phyloP scores from a whole-genome alignment of 1,140 invertebrate species.

The Drepana arcuata region DNA sequence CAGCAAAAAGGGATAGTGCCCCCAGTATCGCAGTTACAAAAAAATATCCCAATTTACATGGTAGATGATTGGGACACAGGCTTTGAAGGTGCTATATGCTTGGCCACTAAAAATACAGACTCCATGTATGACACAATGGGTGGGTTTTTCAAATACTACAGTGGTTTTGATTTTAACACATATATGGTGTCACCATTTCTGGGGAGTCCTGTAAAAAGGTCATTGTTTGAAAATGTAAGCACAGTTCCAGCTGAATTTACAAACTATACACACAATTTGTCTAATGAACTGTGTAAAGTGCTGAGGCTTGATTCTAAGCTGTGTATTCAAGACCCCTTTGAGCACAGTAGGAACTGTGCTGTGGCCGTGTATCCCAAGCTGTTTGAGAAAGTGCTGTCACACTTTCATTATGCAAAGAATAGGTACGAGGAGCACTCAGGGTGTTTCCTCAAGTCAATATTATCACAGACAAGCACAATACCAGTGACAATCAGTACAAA shows the following conservation, averaged over 20 bases:
- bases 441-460: too few species aligned
- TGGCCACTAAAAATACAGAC: slow-evolving; percentile 11
- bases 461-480: too few species aligned
- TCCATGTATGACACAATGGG: slow-evolving; percentile 62
- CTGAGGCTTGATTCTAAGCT: slow-evolving; percentile 51
- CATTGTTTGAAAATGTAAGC: slow-evolving; percentile 47
- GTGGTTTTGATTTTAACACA: slow-evolving; percentile 64
- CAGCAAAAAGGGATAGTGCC: slow-evolving; percentile 65
- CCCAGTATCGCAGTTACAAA: slow-evolving; percentile 26
- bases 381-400: slow-evolving; percentile 19
- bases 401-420: too few species aligned
- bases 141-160: slow-evolving; percentile 76
- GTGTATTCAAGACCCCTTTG: slow-evolving; percentile 77
- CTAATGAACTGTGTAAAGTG: slow-evolving; percentile 24
- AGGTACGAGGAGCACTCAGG: too few species aligned
- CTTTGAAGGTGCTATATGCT: slow-evolving; percentile 9
- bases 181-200: slow-evolving; percentile 72
- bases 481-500: too few species aligned
- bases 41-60: slow-evolving; percentile 3
- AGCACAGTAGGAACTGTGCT: slow-evolving; percentile 73
- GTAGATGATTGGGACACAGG: slow-evolving; percentile 37
- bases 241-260: slow-evolving; percentile 34
- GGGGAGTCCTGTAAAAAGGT: slow-evolving; percentile 58
- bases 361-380: slow-evolving; percentile 31
- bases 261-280: slow-evolving; percentile 58